Conservation (phyloP, 2,888 invertebrate species). For the Argyresthia goedartella region DNA sequence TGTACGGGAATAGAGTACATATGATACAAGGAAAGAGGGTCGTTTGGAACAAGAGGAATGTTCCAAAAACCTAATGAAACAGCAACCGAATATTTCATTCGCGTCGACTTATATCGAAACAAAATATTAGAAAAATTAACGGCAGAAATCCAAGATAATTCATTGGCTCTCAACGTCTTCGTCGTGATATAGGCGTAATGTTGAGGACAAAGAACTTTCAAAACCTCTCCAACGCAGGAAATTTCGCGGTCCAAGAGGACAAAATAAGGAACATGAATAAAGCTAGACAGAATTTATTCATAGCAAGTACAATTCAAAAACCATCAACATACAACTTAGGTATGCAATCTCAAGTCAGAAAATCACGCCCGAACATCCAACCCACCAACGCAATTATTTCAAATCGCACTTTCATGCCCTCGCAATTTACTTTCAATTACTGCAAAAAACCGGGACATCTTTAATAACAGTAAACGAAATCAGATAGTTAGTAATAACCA, state of each 20-base stretch:
- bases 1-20: too few relatives aligned
- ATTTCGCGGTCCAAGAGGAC: not conserved
- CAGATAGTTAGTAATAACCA: not conserved
- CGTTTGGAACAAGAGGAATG: too few relatives aligned
- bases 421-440: constrained; percentile 2
- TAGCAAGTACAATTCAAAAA: not conserved
- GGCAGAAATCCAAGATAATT: not conserved
- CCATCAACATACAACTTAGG: not conserved
- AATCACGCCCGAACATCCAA: too few relatives aligned
- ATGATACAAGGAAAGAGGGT: too few relatives aligned
- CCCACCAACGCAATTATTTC: too few relatives aligned
- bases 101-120: not conserved
- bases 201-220: not conserved
- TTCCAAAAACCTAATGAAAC: not conserved
- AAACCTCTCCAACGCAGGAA: not conserved
- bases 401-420: not conserved
- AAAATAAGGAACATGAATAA: too few relatives aligned
- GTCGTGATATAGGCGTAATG: not conserved
- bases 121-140: not conserved
- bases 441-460: constrained; percentile 4
- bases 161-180: not conserved
- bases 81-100: not conserved
- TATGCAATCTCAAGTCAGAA: too few relatives aligned
- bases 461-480: not conserved
- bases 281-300: not conserved